Conservation (phyloP, 2,113 vertebrate species). For the Monarcha castaneiventris region DNA sequence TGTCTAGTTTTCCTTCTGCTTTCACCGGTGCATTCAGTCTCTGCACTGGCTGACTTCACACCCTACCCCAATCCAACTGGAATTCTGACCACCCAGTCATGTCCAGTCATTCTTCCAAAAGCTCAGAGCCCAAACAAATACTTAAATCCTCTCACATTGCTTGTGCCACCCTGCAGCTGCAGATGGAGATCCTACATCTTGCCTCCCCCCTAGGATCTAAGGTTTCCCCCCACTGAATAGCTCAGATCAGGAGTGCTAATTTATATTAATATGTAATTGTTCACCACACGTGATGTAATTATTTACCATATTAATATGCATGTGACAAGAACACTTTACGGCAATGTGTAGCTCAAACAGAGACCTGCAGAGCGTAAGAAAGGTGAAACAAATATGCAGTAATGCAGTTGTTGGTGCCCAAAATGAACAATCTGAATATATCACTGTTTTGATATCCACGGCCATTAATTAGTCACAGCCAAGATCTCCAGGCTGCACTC, state of each 20-base stretch:
- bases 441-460: neutral
- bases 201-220: neutral
- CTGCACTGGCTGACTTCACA: neutral
- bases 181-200: neutral
- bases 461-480: neutral
- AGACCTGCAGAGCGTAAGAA: neutral
- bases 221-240: neutral
- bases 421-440: neutral
- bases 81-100: neutral
- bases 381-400: rapidly evolving
- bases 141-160: neutral
- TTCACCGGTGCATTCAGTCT: neutral
- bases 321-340: neutral
- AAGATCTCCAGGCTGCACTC: rapidly evolving
- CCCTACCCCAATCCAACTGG: neutral
- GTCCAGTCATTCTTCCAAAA: neutral
- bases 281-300: neutral
- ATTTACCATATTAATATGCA: neutral
- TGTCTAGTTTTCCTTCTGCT: neutral
- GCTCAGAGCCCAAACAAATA: neutral
- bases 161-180: neutral
- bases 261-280: neutral
- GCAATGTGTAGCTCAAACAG: neutral
- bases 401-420: neutral
- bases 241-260: neutral